Conservation (phyloP, 2,113 vertebrate genomes). For the Pteropus alecto region DNA sequence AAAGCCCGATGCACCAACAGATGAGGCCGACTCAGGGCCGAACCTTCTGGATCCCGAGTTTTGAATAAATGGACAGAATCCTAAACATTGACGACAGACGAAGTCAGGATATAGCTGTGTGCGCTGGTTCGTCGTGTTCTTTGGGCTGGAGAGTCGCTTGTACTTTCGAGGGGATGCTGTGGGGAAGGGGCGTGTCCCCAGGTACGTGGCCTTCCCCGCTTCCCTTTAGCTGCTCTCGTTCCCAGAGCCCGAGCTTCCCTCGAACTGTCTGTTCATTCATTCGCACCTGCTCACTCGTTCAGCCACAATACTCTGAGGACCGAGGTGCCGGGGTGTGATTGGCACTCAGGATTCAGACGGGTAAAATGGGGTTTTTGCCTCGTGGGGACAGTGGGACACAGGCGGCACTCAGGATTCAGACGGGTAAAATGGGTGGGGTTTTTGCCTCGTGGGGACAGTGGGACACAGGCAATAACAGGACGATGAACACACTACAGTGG, state of each 20-base stretch:
- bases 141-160: neutral
- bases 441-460: neutral
- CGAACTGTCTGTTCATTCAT: too few species aligned
- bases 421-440: neutral
- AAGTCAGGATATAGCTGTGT: neutral
- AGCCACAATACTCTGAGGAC: neutral
- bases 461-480: neutral
- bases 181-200: neutral
- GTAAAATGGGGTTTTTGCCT: neutral
- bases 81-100: neutral
- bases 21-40: neutral
- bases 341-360: neutral
- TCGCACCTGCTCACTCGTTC: neutral
- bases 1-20: neutral
- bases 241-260: neutral
- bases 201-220: neutral
- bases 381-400: too few species aligned
- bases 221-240: neutral
- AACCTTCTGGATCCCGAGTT: neutral
- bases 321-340: neutral
- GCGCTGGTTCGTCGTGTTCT: neutral
- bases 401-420: neutral
- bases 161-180: neutral
- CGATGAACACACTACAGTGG: too few species aligned
- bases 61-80: neutral